A percentile compares a stretch with the other conserved stretches of the same genome.
phyloP scores from a whole-genome alignment of 2,888 invertebrate species.

The Melanostoma scalare region DNA sequence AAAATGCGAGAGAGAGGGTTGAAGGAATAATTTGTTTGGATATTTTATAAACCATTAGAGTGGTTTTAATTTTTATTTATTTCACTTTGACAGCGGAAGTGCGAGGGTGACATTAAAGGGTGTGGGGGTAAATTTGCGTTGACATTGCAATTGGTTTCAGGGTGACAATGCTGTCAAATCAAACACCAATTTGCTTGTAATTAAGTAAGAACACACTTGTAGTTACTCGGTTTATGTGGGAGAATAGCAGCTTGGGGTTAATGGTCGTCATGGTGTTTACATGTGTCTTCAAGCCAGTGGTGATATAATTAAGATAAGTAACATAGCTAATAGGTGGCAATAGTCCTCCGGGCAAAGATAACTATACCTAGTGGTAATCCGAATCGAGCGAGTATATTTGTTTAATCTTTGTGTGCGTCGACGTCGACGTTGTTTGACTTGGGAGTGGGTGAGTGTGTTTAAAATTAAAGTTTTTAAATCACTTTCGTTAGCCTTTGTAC shows the following conservation, averaged over 20 bases:
- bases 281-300: constrained; percentile 44
- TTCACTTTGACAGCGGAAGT: constrained; percentile 46
- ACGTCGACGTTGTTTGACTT: too few species aligned
- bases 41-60: constrained; percentile 61
- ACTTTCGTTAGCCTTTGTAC: too few species aligned
- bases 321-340: constrained; percentile 59
- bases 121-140: constrained; percentile 55
- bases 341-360: constrained; percentile 53
- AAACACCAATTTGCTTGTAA: constrained; percentile 69
- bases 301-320: constrained; percentile 71
- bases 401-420: background rate
- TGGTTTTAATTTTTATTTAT: constrained; percentile 69
- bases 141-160: constrained; percentile 49
- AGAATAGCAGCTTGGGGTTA: constrained; percentile 41
- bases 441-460: too few species aligned
- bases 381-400: background rate
- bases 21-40: constrained; percentile 47
- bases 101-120: constrained; percentile 38
- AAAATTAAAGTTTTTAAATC: too few species aligned
- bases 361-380: constrained; percentile 24
- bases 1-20: constrained; percentile 33
- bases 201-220: constrained; percentile 57
- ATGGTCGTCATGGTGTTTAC: constrained; percentile 62
- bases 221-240: constrained; percentile 41
- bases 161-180: constrained; percentile 58